Percentiles rank a stretch among this genome's conserved stretches.
Conservation (phyloP, 2,888 invertebrate genomes). For the Stenotaenia linearis region DNA sequence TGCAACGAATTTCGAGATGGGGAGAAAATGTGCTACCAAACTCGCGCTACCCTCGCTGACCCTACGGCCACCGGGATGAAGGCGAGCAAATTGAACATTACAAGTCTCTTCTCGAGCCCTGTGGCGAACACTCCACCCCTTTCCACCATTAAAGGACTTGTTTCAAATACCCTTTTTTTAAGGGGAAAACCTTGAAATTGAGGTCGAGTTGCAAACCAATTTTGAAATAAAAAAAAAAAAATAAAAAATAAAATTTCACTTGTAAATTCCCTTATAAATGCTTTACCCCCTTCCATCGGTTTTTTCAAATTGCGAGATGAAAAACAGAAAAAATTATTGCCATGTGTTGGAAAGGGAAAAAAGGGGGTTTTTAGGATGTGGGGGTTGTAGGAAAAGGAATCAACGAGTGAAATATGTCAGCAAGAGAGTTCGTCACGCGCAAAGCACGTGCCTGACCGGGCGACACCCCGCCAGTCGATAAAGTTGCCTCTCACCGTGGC, state of each 20-base stretch:
- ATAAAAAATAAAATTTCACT: too few relatives aligned
- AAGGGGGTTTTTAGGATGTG: background rate
- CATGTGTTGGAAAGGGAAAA: background rate
- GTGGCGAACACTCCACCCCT: background rate
- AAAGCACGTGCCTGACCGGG: slow-evolving; percentile 28
- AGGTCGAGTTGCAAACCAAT: background rate
- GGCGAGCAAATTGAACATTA: slow-evolving; percentile 29
- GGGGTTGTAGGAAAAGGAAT: background rate
- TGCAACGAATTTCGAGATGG: background rate
- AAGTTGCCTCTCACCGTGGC: slow-evolving; percentile 24
- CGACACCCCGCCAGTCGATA: slow-evolving; percentile 28
- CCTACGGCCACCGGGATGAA: slow-evolving; percentile 27
- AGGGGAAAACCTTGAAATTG: background rate
- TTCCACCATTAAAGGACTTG: background rate
- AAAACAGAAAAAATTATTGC: background rate
- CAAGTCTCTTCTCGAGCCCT: background rate
- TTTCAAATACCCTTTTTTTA: background rate
- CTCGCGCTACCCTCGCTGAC: background rate
- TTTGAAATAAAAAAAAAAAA: background rate
- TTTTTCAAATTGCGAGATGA: background rate
- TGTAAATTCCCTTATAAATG: too few relatives aligned
- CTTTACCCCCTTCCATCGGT: too few relatives aligned
- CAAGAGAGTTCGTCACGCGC: slow-evolving; percentile 11
- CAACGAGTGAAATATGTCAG: background rate
- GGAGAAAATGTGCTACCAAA: background rate